These are phyloP conservation scores for Labeo calbasu DNA, from an alignment of 2,797 vertebrate genomes.

Conservation along the genomic window DNA sequence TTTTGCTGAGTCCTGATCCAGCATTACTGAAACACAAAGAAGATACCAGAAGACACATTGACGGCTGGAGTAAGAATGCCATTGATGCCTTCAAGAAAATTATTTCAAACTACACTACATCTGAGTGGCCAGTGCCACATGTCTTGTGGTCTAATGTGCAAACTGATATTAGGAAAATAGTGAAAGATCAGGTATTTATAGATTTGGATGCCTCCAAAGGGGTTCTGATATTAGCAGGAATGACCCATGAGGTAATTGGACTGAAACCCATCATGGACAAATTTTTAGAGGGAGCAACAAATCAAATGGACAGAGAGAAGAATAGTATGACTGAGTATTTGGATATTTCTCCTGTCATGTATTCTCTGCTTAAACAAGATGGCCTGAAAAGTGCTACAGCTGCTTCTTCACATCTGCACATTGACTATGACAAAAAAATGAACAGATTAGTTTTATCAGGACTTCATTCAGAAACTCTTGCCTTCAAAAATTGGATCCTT, in stretches of 20 bases:
- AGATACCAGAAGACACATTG: constrained; percentile 63
- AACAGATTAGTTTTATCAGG: constrained; percentile 75
- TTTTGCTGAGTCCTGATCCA: constrained; percentile 75
- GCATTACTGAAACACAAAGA: constrained; percentile 71
- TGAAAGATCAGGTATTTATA: constrained; percentile 65
- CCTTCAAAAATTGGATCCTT: constrained; percentile 77
- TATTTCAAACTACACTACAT: constrained; percentile 73
- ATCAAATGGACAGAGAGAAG: constrained; percentile 71
- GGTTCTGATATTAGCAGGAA: constrained; percentile 75
- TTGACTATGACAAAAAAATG: constrained; percentile 67
- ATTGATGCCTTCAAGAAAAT: constrained; percentile 64
- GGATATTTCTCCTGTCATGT: constrained; percentile 63
- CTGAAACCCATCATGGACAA: constrained; percentile 68
- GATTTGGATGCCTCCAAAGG: constrained; percentile 58
- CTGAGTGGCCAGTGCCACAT: constrained; percentile 21
- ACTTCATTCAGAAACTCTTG: constrained; percentile 70
- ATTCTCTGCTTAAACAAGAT: constrained; percentile 73
- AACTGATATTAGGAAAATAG: constrained; percentile 59
- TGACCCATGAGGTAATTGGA: constrained; percentile 66
- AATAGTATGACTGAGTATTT: constrained; percentile 71
- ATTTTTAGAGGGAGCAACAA: constrained; percentile 62
- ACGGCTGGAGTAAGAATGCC: constrained; percentile 74
- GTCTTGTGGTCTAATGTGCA: constrained; percentile 76
- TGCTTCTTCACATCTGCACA: constrained; percentile 70
- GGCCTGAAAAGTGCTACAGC: constrained; percentile 65